Percentiles rank a stretch among this genome's conserved stretches.
These are phyloP conservation scores for Ischnura elegans DNA, from an alignment of 2,888 invertebrate species.

Conservation along the genomic window DNA sequence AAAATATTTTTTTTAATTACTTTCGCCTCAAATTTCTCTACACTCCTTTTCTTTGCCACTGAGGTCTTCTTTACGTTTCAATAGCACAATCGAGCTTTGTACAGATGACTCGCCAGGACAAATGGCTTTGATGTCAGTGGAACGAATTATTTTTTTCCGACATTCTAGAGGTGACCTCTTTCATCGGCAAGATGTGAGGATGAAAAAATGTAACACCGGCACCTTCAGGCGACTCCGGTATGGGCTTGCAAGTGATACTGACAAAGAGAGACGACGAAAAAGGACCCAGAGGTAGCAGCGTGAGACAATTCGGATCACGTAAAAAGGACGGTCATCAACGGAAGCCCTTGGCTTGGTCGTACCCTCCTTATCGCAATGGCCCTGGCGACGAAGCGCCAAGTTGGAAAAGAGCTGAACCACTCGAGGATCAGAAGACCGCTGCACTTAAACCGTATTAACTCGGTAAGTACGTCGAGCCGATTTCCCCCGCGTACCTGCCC, in stretches of 20 bases:
- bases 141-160: neutral
- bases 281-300: neutral
- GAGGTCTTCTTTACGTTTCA: neutral
- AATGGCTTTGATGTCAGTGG: neutral
- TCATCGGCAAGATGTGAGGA: neutral
- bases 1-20: neutral
- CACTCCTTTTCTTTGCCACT: neutral
- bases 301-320: neutral
- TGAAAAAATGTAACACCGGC: neutral
- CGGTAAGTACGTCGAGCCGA: neutral
- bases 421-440: neutral
- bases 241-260: neutral
- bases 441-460: neutral
- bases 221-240: neutral
- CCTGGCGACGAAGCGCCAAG: neutral
- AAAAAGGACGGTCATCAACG: neutral
- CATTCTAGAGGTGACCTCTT: too few species aligned
- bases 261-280: neutral
- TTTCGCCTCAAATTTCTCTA: neutral
- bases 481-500: neutral
- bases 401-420: neutral
- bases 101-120: neutral
- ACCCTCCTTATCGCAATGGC: neutral
- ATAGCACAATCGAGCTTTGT: neutral
- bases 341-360: neutral